Evolutionary conservation across 2,888 invertebrate genomes (phyloP), one percentile per base, ranked within the genome.

Genomic region (Diloba caeruleocephala): DNA sequence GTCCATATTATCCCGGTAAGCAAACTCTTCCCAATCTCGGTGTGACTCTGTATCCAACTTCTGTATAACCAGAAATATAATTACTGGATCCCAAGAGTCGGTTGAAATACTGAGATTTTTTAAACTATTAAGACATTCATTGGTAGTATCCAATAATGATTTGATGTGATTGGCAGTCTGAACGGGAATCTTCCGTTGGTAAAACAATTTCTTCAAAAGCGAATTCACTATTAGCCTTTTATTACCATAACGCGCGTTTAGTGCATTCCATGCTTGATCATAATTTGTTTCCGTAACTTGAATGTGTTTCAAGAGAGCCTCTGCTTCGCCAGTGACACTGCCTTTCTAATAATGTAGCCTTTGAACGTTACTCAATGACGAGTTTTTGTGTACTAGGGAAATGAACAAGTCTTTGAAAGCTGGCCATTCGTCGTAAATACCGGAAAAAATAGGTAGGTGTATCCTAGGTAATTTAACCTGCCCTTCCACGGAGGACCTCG

Each of bases 41-140:
- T 57, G 62, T 21, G 69, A 38, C 33, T 67, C 67, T 13, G 56
- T 45, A 45, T 72, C 72, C 45, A 68, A 39, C 34, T 65, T 70
- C 41, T 67, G 65, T 2, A 38, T 43, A 0, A 61, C 37, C 14
- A 70, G 43, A 60, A 55, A 67, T 52, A 67, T 60, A n/a, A 66
- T 58, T 25, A 68, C n/a, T 14, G 52, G 57, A 55, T 51, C 57
- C 59, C 49, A 41, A 9, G 41, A 42, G 19, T 51, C 31, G 2
- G 31, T 31, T 1, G 17, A 19, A 1, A 34, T 15, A 8, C 19
- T 8, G 0, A 21, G 4, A 19, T 26, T 28, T 3, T 28, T 19
- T 9, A 49, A 13, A 8, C 17, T 39, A 8, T 29, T 28, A 2
- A 39, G 7, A 28, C 10, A 12, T n/a, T 51, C 51, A 8, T 7